phyloP scores from a whole-genome alignment of 2,113 vertebrate genomes.

The Nansenia antarctica region DNA sequence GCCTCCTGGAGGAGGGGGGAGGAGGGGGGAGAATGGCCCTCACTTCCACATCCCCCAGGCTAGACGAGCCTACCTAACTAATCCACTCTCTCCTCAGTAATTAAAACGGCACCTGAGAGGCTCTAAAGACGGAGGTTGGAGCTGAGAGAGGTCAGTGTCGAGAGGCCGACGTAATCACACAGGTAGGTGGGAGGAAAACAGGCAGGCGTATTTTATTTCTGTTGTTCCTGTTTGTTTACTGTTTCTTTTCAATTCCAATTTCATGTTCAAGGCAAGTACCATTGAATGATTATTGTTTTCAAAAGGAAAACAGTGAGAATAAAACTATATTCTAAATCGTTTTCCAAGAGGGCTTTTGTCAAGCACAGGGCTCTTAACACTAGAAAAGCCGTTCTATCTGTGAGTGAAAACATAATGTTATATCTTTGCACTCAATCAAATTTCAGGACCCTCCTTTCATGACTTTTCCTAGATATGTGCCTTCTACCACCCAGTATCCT shows the following conservation, averaged over 20 bases:
- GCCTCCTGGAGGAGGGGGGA: too few relatives aligned
- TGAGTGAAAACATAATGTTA: too few relatives aligned
- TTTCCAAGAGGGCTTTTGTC: not conserved
- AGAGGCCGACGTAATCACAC: not conserved
- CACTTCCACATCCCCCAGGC: conserved; percentile 11
- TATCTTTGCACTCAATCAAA: too few relatives aligned
- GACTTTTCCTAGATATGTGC: too few relatives aligned
- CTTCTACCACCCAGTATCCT: too few relatives aligned
- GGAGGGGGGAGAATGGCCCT: conserved; percentile 8
- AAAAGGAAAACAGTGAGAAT: not conserved
- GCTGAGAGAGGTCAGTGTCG: not conserved
- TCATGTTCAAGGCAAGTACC: conserved; percentile 12
- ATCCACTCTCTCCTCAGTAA: conserved; percentile 22
- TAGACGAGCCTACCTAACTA: conserved; percentile 15
- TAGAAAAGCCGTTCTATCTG: too few relatives aligned
- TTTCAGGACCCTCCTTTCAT: not conserved
- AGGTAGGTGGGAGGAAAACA: not conserved
- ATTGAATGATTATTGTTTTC: conserved; percentile 27
- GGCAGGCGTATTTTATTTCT: conserved; percentile 2
- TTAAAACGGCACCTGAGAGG: conserved; percentile 25
- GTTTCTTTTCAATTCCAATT: too few relatives aligned
- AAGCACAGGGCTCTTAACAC: not conserved
- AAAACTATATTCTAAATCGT: conserved; percentile 15
- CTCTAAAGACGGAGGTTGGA: conserved; percentile 1
- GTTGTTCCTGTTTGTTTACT: too few relatives aligned